A percentile compares a stretch with the other conserved stretches of the same genome.
Evolutionary conservation across 2,113 vertebrate genomes (phyloP).

Genomic region (Leucosticte australis): DNA sequence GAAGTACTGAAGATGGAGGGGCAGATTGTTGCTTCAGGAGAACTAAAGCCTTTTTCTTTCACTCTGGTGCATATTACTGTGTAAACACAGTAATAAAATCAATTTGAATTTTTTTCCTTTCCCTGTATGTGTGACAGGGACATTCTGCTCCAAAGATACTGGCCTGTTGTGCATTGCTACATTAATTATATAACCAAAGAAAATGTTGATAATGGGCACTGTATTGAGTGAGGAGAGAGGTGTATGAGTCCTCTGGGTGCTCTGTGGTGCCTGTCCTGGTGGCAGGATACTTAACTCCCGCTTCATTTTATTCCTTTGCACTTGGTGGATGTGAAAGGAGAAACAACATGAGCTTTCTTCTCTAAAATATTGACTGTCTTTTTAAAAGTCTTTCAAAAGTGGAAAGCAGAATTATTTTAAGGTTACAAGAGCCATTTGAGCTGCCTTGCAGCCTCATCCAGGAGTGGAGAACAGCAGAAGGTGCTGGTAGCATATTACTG

Average conservation of each 20-base stretch:
- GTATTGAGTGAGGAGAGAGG: not conserved
- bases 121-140: accelerated
- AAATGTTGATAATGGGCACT: not conserved
- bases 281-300: not conserved
- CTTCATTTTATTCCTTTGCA: not conserved
- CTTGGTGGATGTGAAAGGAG: not conserved
- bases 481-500: not conserved
- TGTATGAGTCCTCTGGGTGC: not conserved
- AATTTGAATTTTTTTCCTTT: not conserved
- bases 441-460: not conserved
- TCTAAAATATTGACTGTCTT: not conserved
- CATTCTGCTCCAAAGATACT: not conserved
- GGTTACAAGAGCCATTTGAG: not conserved
- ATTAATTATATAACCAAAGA: not conserved
- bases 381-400: not conserved
- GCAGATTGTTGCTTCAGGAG: not conserved
- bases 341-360: not conserved
- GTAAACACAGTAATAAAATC: not conserved
- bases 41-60: not conserved
- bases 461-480: not conserved
- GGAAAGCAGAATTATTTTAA: not conserved
- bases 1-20: not conserved
- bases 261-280: not conserved
- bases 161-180: not conserved
- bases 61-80: not conserved